A percentile compares a stretch with the other conserved stretches of the same genome.
phyloP scores from a whole-genome alignment of 2,797 vertebrate species.

The Oryzias sinensis region DNA sequence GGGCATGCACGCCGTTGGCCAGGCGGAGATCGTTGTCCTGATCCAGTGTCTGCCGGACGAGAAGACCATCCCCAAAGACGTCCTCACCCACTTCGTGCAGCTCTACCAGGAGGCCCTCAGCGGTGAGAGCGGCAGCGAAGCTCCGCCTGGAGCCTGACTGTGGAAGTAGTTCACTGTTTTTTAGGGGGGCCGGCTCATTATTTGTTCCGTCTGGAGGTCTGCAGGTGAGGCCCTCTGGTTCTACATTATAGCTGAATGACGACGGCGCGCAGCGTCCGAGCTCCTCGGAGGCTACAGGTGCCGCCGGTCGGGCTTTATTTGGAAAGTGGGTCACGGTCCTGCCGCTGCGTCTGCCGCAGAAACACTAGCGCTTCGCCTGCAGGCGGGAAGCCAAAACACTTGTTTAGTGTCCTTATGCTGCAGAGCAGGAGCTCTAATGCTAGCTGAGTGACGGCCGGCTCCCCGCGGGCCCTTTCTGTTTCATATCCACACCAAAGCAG shows the following conservation, averaged over 20 bases:
- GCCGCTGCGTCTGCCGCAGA: slow-evolving; percentile 17
- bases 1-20: slow-evolving; percentile 96
- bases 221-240: too few species aligned
- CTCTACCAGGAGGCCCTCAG: slow-evolving; percentile 94
- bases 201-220: too few species aligned
- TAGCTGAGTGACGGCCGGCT: slow-evolving; percentile 49
- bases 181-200: too few species aligned
- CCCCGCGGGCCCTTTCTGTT: slow-evolving; percentile 45
- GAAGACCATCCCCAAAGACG: slow-evolving; percentile 94
- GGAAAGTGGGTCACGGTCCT: slow-evolving; percentile 35
- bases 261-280: background rate
- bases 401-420: slow-evolving; percentile 38
- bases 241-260: too few species aligned
- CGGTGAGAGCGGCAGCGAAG: slow-evolving; percentile 74
- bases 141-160: too few species aligned
- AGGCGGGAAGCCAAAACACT: slow-evolving; percentile 21
- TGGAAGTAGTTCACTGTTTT: too few species aligned
- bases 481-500: slow-evolving; percentile 43
- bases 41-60: slow-evolving; percentile 96
- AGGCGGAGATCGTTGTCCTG: slow-evolving; percentile 93
- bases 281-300: slow-evolving; percentile 14
- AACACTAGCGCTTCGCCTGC: slow-evolving; percentile 24
- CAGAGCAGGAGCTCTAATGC: slow-evolving; percentile 31
- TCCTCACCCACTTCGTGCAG: slow-evolving; percentile 97
- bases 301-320: slow-evolving; percentile 15